Conservation (phyloP, 2,113 vertebrate species). For the Coreoperca whiteheadi region DNA sequence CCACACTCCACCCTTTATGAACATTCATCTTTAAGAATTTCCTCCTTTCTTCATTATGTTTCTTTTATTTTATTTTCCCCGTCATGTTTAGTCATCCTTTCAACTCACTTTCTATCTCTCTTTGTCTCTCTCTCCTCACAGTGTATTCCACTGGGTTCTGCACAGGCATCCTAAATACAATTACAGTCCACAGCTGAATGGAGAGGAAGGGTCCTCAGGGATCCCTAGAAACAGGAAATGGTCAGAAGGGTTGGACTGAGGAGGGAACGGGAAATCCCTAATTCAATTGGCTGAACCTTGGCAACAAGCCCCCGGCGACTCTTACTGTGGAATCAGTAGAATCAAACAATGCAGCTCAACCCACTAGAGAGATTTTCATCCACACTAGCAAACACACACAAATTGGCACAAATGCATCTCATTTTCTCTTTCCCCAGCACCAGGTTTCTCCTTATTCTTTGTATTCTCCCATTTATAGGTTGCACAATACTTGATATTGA, state of each 20-base stretch:
- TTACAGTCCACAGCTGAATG: slow-evolving; percentile 80
- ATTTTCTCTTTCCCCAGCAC: slow-evolving; percentile 37
- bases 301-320: slow-evolving; percentile 82
- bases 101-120: slow-evolving; percentile 32
- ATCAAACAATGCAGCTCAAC: slow-evolving; percentile 80
- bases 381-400: slow-evolving; percentile 50
- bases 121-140: slow-evolving; percentile 34
- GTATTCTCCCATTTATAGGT: neutral
- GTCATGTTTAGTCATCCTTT: slow-evolving; percentile 55
- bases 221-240: slow-evolving; percentile 80
- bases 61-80: slow-evolving; percentile 31
- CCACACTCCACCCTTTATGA: slow-evolving; percentile 7
- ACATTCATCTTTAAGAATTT: slow-evolving; percentile 53
- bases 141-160: slow-evolving; percentile 69
- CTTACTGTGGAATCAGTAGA: slow-evolving; percentile 80
- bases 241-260: slow-evolving; percentile 81
- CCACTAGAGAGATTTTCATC: slow-evolving; percentile 70
- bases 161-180: slow-evolving; percentile 81
- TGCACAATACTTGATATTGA: slow-evolving; percentile 4
- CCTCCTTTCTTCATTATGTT: slow-evolving; percentile 28
- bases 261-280: slow-evolving; percentile 82
- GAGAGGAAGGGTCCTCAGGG: slow-evolving; percentile 76
- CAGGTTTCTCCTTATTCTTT: slow-evolving; percentile 1
- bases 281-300: slow-evolving; percentile 82
- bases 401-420: slow-evolving; percentile 62